Conservation (phyloP, 2,113 vertebrate species). For the Oceanites oceanicus region DNA sequence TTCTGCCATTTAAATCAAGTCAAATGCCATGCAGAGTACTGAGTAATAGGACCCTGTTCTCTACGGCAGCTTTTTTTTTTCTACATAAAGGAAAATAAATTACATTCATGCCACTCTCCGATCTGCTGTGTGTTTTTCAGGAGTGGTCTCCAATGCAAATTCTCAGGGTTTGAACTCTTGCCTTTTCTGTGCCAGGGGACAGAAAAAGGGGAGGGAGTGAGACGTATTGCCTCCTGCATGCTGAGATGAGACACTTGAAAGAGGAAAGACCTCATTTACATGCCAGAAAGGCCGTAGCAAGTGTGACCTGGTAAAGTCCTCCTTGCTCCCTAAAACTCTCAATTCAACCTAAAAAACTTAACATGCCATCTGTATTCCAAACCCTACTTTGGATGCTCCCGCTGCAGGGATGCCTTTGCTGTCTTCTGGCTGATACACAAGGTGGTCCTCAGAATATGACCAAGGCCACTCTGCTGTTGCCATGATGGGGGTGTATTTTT, state of each 20-base stretch:
- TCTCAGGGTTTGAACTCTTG: not conserved
- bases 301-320: not conserved
- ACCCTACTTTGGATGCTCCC: not conserved
- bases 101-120: not conserved
- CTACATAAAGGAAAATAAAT: not conserved
- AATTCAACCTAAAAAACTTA: not conserved
- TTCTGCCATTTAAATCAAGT: slow-evolving; percentile 26
- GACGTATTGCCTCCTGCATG: not conserved
- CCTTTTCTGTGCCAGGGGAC: not conserved
- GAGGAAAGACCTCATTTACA: not conserved
- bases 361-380: not conserved
- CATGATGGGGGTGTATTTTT: not conserved
- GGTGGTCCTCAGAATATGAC: no score
- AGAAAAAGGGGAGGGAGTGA: not conserved
- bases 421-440: not conserved
- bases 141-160: not conserved
- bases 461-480: not conserved
- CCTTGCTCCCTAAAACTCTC: not conserved
- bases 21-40: not conserved
- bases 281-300: not conserved
- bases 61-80: not conserved
- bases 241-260: not conserved
- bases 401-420: not conserved
- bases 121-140: not conserved
- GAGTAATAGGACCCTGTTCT: not conserved